A percentile compares a stretch with the other conserved stretches of the same genome.
phyloP scores from a whole-genome alignment of 2,888 invertebrate genomes.

The Palloptera scutellata region DNA sequence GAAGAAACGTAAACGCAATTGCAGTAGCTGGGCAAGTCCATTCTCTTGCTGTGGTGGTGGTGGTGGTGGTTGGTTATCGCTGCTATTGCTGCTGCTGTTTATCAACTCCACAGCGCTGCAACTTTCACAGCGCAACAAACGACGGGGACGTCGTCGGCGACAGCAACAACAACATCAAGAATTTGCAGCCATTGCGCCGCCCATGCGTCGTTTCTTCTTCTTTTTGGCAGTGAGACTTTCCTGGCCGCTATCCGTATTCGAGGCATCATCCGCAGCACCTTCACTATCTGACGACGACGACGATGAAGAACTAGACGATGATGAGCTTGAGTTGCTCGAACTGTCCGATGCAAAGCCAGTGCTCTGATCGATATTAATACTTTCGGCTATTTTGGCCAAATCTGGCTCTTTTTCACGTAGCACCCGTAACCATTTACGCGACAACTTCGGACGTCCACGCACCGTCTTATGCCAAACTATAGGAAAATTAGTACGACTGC shows the following conservation, averaged over 20 bases:
- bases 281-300: conserved; percentile 49
- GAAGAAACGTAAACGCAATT: conserved; percentile 43
- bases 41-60: conserved; percentile 2
- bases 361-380: conserved; percentile 83
- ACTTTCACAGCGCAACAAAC: conserved; percentile 4
- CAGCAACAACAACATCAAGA: conserved; percentile 52
- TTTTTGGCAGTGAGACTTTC: conserved; percentile 89
- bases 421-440: conserved; percentile 87
- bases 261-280: conserved; percentile 64
- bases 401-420: conserved; percentile 78
- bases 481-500: conserved; percentile 94
- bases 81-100: background rate
- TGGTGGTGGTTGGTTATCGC: conserved; percentile 2
- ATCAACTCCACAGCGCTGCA: conserved; percentile 14
- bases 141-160: conserved; percentile 26
- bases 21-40: conserved; percentile 43
- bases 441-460: conserved; percentile 93
- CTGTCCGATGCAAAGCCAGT: conserved; percentile 95
- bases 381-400: conserved; percentile 79
- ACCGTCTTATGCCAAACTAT: conserved; percentile 98
- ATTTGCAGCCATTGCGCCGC: conserved; percentile 44
- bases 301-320: conserved; percentile 75
- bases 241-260: conserved; percentile 82
- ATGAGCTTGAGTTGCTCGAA: conserved; percentile 81
- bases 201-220: conserved; percentile 74